Evolutionary conservation across 2,888 invertebrate species (phyloP).

Genomic region (Drosophila kuntzei): DNA sequence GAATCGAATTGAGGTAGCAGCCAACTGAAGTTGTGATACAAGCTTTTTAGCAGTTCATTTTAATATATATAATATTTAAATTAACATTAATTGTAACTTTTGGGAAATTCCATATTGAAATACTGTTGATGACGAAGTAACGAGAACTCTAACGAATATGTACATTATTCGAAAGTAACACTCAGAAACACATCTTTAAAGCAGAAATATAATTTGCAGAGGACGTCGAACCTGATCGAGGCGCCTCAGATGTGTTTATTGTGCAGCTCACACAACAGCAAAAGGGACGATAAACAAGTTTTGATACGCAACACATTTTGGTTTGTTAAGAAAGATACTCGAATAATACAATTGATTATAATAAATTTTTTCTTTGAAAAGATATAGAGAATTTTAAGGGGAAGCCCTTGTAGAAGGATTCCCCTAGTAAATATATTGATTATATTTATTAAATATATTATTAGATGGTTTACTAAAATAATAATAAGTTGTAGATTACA

Average conservation of each 20-base stretch:
- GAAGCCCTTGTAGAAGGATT: neutral
- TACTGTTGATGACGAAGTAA: constrained; percentile 12
- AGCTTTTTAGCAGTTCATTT: constrained; percentile 18
- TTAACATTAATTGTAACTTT: constrained; percentile 8
- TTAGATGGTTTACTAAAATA: neutral
- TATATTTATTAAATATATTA: neutral
- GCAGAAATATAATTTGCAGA: constrained; percentile 13
- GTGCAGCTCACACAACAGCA: constrained; percentile 20
- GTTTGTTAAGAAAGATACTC: neutral
- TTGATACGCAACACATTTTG: neutral
- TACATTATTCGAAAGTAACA: constrained; percentile 14
- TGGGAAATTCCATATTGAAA: constrained; percentile 26
- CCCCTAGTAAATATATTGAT: neutral
- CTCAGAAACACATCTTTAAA: neutral
- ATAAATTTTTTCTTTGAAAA: constrained; percentile 2
- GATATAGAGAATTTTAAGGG: neutral
- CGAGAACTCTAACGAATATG: constrained; percentile 19
- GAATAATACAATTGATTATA: constrained; percentile 1
- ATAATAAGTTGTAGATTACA: neutral
- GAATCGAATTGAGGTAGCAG: constrained; percentile 26
- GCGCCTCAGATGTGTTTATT: constrained; percentile 8
- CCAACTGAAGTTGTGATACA: constrained; percentile 15
- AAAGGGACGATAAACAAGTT: constrained; percentile 33
- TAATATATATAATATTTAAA: constrained; percentile 9
- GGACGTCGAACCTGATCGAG: constrained; percentile 43